Evolutionary conservation across 30 jellyfish, hydroid and myxozoan genomes (phyloP).

Genomic region (Pelagia noctiluca): DNA sequence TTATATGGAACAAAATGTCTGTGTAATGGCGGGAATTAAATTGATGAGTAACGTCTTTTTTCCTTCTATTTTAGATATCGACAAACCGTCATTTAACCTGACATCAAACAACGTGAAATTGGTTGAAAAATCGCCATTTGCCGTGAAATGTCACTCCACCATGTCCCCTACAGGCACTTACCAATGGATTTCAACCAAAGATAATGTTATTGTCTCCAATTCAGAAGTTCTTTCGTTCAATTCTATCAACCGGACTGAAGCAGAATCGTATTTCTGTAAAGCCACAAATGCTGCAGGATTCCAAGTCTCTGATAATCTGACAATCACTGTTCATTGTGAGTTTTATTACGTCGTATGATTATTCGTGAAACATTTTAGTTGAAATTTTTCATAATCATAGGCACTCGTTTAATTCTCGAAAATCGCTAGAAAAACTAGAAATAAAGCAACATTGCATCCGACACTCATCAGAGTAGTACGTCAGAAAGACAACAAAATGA

Average conservation of each 20-base stretch:
- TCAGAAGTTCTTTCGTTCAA: constrained; percentile 4
- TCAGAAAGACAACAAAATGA: too few species aligned
- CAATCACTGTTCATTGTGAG: constrained; percentile 38
- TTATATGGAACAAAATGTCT: too few species aligned
- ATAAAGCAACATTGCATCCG: too few species aligned
- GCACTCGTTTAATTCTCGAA: too few species aligned
- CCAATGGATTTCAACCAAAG: constrained; percentile 23
- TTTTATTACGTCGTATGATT: background rate
- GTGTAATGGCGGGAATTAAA: background rate
- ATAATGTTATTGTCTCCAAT: constrained; percentile 16
- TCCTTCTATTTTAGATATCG: constrained; percentile 33
- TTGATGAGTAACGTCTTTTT: background rate
- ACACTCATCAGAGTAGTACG: too few species aligned
- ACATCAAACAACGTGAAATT: background rate
- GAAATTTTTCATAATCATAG: too few species aligned
- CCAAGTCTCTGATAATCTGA: background rate
- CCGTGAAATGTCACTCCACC: background rate
- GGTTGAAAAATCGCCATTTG: constrained; percentile 23
- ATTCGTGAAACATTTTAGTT: too few species aligned
- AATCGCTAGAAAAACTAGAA: too few species aligned
- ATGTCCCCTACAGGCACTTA: constrained; percentile 13
- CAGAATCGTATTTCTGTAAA: constrained; percentile 3
- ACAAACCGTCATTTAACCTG: constrained; percentile 22
- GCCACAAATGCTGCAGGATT: constrained; percentile 24
- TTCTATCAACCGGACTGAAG: constrained; percentile 13